Percentiles rank a stretch among this genome's conserved stretches.
Conservation (phyloP, 2,888 invertebrate species). For the Argyra leucocephala region DNA sequence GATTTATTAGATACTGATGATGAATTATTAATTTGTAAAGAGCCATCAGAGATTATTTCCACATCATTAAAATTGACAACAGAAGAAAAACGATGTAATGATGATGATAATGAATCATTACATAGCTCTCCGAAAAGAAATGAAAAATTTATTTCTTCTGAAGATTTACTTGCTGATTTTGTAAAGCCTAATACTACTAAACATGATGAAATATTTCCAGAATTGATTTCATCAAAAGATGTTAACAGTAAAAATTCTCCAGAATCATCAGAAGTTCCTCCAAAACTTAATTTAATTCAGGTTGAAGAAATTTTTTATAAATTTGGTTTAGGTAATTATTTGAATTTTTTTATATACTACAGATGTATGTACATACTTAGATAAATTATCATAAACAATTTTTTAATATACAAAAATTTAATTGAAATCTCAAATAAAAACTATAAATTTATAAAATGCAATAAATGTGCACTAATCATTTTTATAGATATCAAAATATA, state of each 20-base stretch:
- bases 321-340: constrained; percentile 58
- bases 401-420: too few relatives aligned
- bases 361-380: too few relatives aligned
- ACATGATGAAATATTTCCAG: constrained; percentile 26
- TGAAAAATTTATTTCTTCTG: constrained; percentile 43
- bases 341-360: too few relatives aligned
- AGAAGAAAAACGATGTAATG: background rate
- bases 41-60: background rate
- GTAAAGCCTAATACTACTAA: constrained; percentile 35
- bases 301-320: constrained; percentile 57
- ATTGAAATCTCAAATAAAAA: too few relatives aligned
- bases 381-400: too few relatives aligned
- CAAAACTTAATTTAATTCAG: constrained; percentile 35
- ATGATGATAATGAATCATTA: background rate
- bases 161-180: constrained; percentile 40
- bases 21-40: background rate
- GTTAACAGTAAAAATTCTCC: constrained; percentile 16
- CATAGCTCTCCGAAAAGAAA: constrained; percentile 22
- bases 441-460: too few relatives aligned
- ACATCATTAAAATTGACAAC: background rate
- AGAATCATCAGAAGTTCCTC: constrained; percentile 30
- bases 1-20: background rate
- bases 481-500: too few relatives aligned
- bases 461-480: too few relatives aligned
- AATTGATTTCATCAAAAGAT: constrained; percentile 18